phyloP scores from a whole-genome alignment of 2,888 invertebrate species.

The Erebia epiphron region DNA sequence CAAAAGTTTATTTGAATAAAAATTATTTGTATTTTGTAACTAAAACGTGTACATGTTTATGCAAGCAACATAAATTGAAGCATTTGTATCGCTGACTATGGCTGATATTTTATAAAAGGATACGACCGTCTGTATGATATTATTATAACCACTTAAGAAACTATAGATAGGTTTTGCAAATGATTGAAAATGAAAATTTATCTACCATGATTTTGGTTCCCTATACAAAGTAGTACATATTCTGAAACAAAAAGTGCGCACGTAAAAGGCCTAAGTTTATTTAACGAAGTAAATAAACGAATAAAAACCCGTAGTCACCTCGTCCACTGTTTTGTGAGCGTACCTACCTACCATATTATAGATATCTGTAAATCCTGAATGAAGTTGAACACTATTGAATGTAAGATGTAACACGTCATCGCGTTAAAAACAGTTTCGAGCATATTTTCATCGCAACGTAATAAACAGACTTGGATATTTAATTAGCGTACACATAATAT shows the following conservation, averaged over 20 bases:
- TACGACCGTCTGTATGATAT: no score
- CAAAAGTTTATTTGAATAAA: no score
- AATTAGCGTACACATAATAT: no score
- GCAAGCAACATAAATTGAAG: not conserved
- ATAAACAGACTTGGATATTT: no score
- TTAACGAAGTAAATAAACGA: slow-evolving; percentile 3
- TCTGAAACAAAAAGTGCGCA: no score
- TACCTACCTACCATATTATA: not conserved
- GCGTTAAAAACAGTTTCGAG: not conserved
- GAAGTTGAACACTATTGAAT: slow-evolving; percentile 3
- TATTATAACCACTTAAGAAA: no score
- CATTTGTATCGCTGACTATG: not conserved
- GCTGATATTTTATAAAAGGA: no score
- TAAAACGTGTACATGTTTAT: no score
- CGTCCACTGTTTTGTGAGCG: slow-evolving; percentile 16
- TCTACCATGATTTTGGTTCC: not conserved
- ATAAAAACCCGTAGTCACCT: not conserved
- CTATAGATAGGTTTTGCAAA: no score
- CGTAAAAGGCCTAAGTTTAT: not conserved
- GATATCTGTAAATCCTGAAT: slow-evolving; percentile 16
- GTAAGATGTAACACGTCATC: not conserved
- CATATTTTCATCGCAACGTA: not conserved
- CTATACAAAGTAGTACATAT: not conserved
- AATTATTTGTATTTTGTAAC: no score
- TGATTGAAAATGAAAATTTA: no score